These are phyloP conservation scores for Drosophila mojavensis DNA, from an alignment of 1,140 invertebrate genomes.

Conservation along the genomic window DNA sequence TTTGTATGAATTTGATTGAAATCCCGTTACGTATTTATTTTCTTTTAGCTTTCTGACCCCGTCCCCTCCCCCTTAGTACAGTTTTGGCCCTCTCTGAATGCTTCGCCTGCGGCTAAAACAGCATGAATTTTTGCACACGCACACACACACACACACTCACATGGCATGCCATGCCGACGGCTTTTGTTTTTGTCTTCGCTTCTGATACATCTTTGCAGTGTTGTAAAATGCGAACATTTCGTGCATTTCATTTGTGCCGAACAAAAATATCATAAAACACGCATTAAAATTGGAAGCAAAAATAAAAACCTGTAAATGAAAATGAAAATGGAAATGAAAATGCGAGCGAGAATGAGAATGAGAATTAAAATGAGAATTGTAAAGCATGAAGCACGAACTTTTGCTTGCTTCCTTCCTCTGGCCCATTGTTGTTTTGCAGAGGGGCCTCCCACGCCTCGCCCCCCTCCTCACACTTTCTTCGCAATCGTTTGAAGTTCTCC, in stretches of 20 bases:
- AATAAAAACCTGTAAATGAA: constrained; percentile 10
- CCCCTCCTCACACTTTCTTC: not conserved
- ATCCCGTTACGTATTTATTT: too few relatives aligned
- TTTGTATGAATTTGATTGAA: too few relatives aligned
- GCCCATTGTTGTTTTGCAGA: not conserved
- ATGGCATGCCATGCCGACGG: constrained; percentile 1
- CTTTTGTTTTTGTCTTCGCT: constrained; percentile 15
- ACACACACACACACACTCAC: constrained; percentile 3
- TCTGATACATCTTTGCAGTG: constrained; percentile 24
- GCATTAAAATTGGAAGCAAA: constrained; percentile 33
- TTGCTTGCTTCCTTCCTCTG: constrained; percentile 20
- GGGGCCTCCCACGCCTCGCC: not conserved
- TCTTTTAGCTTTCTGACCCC: too few relatives aligned
- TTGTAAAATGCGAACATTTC: constrained; percentile 40
- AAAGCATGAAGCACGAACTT: constrained; percentile 28
- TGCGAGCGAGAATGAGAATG: not conserved
- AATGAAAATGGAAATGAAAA: constrained; percentile 16
- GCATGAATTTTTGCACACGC: constrained; percentile 10
- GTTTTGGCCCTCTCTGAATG: not conserved
- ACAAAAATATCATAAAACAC: constrained; percentile 47
- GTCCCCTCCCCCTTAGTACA: too few relatives aligned
- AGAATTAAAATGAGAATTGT: constrained; percentile 16
- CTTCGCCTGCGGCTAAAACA: constrained; percentile 3
- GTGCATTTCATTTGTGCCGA: constrained; percentile 27
- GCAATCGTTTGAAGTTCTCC: constrained; percentile 22